These are phyloP conservation scores for Aphis craccivora DNA, from an alignment of 1,140 invertebrate genomes.

Conservation along the genomic window DNA sequence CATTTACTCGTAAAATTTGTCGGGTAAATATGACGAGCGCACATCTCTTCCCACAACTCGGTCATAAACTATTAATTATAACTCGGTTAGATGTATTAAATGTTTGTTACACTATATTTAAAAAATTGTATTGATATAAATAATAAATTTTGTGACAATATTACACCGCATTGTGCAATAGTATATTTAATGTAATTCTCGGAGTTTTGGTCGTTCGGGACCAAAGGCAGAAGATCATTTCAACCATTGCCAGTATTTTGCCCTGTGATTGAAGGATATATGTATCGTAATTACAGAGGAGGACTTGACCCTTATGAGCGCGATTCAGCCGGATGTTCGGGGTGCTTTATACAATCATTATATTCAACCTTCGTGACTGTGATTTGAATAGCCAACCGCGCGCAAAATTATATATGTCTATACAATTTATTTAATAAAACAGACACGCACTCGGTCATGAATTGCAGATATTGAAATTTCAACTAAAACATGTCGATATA, in stretches of 20 bases:
- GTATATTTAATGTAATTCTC: neutral
- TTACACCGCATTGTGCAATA: no score
- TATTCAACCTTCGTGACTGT: neutral
- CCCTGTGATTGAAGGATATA: conserved; percentile 31
- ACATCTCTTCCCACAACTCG: neutral
- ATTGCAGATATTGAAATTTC: neutral
- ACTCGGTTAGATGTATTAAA: neutral
- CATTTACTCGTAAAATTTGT: no score
- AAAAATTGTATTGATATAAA: neutral
- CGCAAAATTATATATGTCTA: neutral
- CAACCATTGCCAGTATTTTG: neutral
- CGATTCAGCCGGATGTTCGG: conserved; percentile 23
- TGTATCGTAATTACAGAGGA: conserved; percentile 42
- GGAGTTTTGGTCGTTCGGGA: neutral
- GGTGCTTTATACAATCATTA: conserved; percentile 29
- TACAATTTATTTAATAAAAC: neutral
- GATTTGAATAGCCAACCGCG: conserved; percentile 10
- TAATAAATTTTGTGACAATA: neutral
- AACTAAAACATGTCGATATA: neutral
- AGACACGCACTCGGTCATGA: neutral
- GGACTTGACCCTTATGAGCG: conserved; percentile 28
- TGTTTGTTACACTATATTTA: neutral
- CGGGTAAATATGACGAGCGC: no score
- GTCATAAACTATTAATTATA: neutral
- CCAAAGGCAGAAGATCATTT: neutral